These are phyloP conservation scores for Gobius niger DNA, from an alignment of 2,113 vertebrate species.

Conservation along the genomic window DNA sequence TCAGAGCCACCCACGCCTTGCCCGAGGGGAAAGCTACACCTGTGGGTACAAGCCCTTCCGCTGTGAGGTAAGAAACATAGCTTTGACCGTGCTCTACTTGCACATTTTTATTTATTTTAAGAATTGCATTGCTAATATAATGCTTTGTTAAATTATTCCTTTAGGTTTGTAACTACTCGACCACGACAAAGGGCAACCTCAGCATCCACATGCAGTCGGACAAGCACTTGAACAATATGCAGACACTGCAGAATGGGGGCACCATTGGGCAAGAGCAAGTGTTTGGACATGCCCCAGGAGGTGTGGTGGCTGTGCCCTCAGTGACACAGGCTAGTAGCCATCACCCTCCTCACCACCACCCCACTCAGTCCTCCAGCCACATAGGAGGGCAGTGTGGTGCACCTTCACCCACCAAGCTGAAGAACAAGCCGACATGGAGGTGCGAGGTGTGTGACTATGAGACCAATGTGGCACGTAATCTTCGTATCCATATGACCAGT, in stretches of 20 bases:
- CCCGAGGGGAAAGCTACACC: conserved; percentile 97
- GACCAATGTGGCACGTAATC: conserved; percentile 97
- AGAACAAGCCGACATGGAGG: conserved; percentile 97
- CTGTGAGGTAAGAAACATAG: conserved; percentile 78
- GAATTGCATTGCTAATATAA: neutral
- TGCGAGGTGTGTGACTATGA: conserved; percentile 99
- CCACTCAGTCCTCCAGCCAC: conserved; percentile 81
- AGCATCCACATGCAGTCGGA: conserved; percentile 99
- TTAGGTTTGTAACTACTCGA: conserved; percentile 98
- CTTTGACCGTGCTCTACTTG: neutral
- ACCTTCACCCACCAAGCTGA: conserved; percentile 96
- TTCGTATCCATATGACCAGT: conserved; percentile 99
- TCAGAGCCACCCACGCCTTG: conserved; percentile 94
- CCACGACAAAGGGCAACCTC: conserved; percentile 99
- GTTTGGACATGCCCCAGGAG: conserved; percentile 87
- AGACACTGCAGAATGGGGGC: conserved; percentile 96
- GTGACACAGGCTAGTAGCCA: conserved; percentile 80
- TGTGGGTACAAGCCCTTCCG: conserved; percentile 99
- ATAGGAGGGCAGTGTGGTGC: conserved; percentile 87
- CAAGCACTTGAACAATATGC: conserved; percentile 99
- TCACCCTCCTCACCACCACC: conserved; percentile 78
- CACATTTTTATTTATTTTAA: neutral
- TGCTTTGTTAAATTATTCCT: neutral
- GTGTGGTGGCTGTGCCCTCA: conserved; percentile 80
- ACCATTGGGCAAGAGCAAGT: conserved; percentile 85